phyloP scores from a whole-genome alignment of 2,797 vertebrate species.

The Dicrostonyx torquatus region DNA sequence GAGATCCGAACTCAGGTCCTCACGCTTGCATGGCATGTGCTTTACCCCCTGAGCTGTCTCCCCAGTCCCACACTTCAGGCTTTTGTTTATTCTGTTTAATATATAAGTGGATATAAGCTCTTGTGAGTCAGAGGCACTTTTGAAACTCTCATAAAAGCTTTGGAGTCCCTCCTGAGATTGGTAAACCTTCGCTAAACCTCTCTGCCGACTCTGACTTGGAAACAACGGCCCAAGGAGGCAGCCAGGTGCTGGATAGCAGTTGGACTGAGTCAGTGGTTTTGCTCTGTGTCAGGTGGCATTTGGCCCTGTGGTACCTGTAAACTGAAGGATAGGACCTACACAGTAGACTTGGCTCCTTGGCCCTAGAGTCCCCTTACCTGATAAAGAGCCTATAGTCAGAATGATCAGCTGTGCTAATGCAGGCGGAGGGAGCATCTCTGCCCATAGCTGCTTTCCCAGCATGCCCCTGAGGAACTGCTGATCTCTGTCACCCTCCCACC shows the following conservation, averaged over 20 bases:
- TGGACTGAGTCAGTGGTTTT: neutral
- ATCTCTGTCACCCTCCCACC: neutral
- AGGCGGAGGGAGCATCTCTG: neutral
- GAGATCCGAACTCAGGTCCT: neutral
- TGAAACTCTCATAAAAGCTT: constrained; percentile 20
- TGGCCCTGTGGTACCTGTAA: neutral
- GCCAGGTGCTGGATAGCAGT: neutral
- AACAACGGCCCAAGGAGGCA: neutral
- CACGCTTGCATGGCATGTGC: neutral
- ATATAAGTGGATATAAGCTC: neutral
- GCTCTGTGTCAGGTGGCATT: neutral
- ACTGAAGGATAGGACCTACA: neutral
- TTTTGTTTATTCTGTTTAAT: neutral
- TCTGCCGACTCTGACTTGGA: neutral
- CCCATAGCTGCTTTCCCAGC: neutral
- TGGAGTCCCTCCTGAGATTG: neutral
- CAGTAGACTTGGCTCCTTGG: neutral
- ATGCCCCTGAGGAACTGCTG: neutral
- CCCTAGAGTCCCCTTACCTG: neutral
- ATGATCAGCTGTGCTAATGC: neutral
- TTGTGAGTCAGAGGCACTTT: constrained; percentile 9
- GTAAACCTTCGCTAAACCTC: neutral
- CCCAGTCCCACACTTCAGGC: neutral
- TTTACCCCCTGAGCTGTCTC: neutral
- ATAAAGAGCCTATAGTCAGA: neutral